These are phyloP conservation scores for Notodonta dromedarius DNA, from an alignment of 2,888 invertebrate genomes.

Conservation along the genomic window DNA sequence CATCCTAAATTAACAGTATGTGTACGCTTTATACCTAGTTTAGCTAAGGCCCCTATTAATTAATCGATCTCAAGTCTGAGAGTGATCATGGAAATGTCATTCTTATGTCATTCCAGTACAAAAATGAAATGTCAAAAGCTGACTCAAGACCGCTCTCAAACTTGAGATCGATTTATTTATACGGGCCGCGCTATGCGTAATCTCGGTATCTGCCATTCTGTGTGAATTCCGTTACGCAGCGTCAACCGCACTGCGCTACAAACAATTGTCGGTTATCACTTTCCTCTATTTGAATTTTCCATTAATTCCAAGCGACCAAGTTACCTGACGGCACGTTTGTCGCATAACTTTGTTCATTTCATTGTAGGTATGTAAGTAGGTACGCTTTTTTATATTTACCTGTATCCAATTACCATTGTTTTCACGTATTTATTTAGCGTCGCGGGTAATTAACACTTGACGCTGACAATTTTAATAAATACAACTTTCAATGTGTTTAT, in stretches of 20 bases:
- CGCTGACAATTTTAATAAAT: background rate
- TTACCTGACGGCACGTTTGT: constrained; percentile 24
- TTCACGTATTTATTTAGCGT: constrained; percentile 14
- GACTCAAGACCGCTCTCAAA: no score
- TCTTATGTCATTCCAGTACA: no score
- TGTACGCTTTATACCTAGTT: constrained; percentile 16
- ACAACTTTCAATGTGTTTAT: background rate
- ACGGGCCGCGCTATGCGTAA: constrained; percentile 2
- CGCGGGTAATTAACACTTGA: background rate
- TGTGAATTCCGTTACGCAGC: constrained; percentile 28
- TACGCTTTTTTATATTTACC: constrained; percentile 26
- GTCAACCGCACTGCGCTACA: constrained; percentile 63
- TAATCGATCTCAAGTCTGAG: no score
- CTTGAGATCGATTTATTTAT: no score
- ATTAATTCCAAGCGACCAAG: constrained; percentile 28
- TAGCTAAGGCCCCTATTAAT: constrained; percentile 14
- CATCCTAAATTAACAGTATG: constrained; percentile 16
- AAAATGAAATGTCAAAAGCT: no score
- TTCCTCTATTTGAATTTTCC: constrained; percentile 34
- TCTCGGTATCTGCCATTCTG: background rate
- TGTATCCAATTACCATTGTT: constrained; percentile 11
- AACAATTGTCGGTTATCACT: constrained; percentile 23
- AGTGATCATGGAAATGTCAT: no score
- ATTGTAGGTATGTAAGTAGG: constrained; percentile 2
- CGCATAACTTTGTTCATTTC: constrained; percentile 34